Base-by-base conservation (phyloP, 2,113 vertebrate genomes). In the Notechis scutatus region DNA sequence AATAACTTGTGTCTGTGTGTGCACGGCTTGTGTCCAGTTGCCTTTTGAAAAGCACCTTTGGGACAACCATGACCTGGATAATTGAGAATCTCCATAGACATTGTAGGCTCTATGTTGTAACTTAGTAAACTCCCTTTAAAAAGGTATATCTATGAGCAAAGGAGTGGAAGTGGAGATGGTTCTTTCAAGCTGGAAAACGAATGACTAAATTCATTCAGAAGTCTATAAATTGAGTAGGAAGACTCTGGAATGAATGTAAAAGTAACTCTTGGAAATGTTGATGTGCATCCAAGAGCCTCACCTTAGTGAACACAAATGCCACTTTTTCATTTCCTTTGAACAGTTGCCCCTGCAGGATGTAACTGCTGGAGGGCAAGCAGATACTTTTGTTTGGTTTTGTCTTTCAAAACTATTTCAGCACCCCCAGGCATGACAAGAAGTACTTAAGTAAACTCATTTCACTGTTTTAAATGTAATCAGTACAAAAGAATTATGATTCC, bases 391-490 rank as follows among this genome's bases (percentile, higher is more conserved):
- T 92, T 92, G 45, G 86, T 94, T 90, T 94, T 94, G 91, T 86
- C 93, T 90, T 89, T 95, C 88, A 55, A 85, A 93, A 69, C 24
- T 91, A 93, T 94, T 93, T 91, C 87, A 94, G 54, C 95, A 91
- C 87, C 89, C 89, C 94, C 85, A 95, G 91, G 92, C 94, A 95
- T 94, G 95, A 92, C 93, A 95, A 93, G 61, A 94, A 91, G 89
- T 34, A 18, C 50, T 45, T 86, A 45, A 94, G 93, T n/a, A 91
- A 56, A 94, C 26, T 56, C 90, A 85, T 85, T 86, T 74, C 61
- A 94, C 52, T 15, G 0, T 4, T 39, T 93, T 12, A 42, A 92
- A 8, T 85, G 47, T 92, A 88, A 88, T 88, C 20, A 52, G 21
- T 92, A 88, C 47, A 64, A 42, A 92, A 39, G 85, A 92, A 90